These are phyloP conservation scores for Gryon sp. DNA, from an alignment of 1,140 invertebrate species.

Conservation along the genomic window DNA sequence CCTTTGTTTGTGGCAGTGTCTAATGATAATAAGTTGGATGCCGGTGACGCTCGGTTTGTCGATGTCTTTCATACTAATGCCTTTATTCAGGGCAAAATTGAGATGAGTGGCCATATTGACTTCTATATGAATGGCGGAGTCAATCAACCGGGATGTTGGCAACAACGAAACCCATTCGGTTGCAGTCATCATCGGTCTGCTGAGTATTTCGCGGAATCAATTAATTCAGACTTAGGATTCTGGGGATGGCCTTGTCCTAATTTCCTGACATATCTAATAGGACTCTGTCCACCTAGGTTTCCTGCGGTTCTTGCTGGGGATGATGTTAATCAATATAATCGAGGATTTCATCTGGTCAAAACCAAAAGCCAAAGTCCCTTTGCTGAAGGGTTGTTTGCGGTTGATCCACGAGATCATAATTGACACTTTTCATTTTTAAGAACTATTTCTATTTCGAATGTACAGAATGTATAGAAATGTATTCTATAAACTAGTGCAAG, in stretches of 20 bases:
- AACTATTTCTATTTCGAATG: too few species aligned
- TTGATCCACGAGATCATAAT: conserved; percentile 15
- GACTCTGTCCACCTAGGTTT: conserved; percentile 79
- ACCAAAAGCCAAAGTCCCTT: conserved; percentile 71
- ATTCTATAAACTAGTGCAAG: too few species aligned
- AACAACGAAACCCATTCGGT: conserved; percentile 71
- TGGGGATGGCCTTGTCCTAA: conserved; percentile 85
- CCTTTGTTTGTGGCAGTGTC: conserved; percentile 82
- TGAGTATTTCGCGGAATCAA: conserved; percentile 87
- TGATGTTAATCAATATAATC: conserved; percentile 57
- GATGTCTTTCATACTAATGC: conserved; percentile 88
- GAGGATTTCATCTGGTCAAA: conserved; percentile 72
- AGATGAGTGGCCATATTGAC: conserved; percentile 84
- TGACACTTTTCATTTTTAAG: too few species aligned
- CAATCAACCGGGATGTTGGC: conserved; percentile 84
- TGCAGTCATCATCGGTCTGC: conserved; percentile 86
- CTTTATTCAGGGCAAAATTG: conserved; percentile 83
- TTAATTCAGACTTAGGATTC: conserved; percentile 84
- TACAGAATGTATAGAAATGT: too few species aligned
- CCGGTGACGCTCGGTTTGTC: conserved; percentile 85
- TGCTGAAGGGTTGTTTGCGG: conserved; percentile 69
- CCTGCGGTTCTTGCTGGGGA: conserved; percentile 74
- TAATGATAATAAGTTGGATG: conserved; percentile 83
- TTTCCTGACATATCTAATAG: conserved; percentile 83
- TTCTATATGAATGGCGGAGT: conserved; percentile 88